These are phyloP conservation scores for Chrysocyon brachyurus DNA, from an alignment of 2,797 vertebrate genomes.

Conservation along the genomic window DNA sequence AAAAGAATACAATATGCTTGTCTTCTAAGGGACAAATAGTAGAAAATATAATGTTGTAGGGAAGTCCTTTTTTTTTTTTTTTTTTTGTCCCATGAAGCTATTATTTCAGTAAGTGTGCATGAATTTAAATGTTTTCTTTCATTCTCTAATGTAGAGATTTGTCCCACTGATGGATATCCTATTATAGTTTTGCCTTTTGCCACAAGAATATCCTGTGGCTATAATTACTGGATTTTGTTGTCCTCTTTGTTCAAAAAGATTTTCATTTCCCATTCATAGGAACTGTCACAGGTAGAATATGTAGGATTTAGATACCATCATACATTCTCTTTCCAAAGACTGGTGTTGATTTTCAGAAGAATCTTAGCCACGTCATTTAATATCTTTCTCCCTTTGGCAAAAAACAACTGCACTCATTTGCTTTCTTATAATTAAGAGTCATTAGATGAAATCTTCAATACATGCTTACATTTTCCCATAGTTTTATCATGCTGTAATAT, in stretches of 20 bases:
- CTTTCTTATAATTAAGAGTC: conserved; percentile 12
- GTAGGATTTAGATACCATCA: background rate
- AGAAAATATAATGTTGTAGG: background rate
- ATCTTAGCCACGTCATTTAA: background rate
- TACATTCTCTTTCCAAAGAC: conserved; percentile 33
- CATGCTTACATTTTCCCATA: background rate
- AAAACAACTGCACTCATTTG: conserved; percentile 8
- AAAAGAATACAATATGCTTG: background rate
- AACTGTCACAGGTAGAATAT: background rate
- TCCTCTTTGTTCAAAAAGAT: conserved; percentile 57
- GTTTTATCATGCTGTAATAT: conserved; percentile 11
- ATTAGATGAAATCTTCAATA: background rate
- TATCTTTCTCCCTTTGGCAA: background rate
- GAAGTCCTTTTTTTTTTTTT: background rate
- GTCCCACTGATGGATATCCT: background rate
- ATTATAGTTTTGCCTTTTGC: conserved; percentile 22
- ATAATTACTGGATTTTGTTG: conserved; percentile 42
- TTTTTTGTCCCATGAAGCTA: background rate
- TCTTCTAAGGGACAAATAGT: background rate
- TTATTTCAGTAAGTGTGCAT: conserved; percentile 32
- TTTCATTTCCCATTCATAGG: background rate
- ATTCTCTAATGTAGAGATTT: background rate
- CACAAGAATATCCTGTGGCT: background rate
- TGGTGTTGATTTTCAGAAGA: conserved; percentile 34
- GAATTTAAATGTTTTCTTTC: conserved; percentile 47